phyloP scores from a whole-genome alignment of 2,888 invertebrate species.

The Microlaimidae sp. region DNA sequence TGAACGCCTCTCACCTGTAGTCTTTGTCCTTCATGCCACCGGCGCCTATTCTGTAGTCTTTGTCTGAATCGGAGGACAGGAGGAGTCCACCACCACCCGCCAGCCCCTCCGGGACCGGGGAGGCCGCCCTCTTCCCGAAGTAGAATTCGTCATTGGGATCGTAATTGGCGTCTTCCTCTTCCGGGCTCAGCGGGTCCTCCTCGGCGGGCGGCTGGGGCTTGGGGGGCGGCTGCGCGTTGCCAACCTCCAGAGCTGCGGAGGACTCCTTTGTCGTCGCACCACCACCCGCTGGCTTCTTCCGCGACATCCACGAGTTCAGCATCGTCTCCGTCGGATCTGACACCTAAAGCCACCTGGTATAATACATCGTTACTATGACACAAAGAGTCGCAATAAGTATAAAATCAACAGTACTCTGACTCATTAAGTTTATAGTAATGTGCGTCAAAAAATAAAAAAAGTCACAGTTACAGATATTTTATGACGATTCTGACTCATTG shows the following conservation, averaged over 20 bases:
- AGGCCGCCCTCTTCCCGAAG: neutral
- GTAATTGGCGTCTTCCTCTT: neutral
- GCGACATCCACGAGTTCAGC: slow-evolving; percentile 17
- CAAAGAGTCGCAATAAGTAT: too few relatives aligned
- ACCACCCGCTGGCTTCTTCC: slow-evolving; percentile 13
- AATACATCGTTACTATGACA: too few relatives aligned
- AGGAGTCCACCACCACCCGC: neutral
- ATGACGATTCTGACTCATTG: too few relatives aligned
- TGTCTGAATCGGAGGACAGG: neutral
- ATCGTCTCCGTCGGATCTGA: slow-evolving; percentile 15
- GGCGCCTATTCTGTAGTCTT: neutral
- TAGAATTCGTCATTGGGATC: slow-evolving; percentile 14
- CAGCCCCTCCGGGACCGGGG: neutral
- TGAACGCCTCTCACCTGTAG: slow-evolving; percentile 3
- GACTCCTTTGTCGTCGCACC: too few relatives aligned
- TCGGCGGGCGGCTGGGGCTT: neutral
- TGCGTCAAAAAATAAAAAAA: too few relatives aligned
- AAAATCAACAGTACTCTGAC: too few relatives aligned
- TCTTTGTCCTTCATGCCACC: slow-evolving; percentile 1
- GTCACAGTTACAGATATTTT: too few relatives aligned
- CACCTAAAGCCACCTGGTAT: too few relatives aligned
- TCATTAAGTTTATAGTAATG: too few relatives aligned
- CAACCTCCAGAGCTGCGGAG: too few relatives aligned
- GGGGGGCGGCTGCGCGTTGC: too few relatives aligned
- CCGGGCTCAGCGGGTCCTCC: neutral